Evolutionary conservation across 2,888 invertebrate species (phyloP).

Genomic region (Phragmatobia fuliginosa): DNA sequence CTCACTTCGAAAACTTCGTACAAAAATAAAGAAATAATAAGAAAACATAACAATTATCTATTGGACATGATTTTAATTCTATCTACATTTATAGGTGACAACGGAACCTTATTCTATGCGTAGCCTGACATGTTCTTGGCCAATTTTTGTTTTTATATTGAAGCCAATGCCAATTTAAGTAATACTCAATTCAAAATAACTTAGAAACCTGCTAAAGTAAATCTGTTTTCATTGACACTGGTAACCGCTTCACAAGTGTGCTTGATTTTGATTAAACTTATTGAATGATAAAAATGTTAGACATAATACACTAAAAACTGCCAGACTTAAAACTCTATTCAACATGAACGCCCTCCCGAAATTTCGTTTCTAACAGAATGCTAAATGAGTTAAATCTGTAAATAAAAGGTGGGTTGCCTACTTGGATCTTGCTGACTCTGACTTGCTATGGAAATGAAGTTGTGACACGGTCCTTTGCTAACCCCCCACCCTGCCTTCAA

Average conservation of each 20-base stretch:
- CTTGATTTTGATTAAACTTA: neutral
- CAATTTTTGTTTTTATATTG: no score
- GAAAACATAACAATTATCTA: no score
- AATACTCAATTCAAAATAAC: neutral
- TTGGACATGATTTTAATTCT: no score
- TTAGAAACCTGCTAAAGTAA: neutral
- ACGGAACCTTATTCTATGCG: no score
- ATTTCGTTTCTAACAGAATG: conserved; percentile 77
- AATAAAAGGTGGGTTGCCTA: conserved; percentile 80
- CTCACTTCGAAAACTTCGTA: no score
- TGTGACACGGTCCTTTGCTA: conserved; percentile 56
- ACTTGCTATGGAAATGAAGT: conserved; percentile 75
- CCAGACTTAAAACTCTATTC: conserved; percentile 16
- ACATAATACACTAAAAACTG: neutral
- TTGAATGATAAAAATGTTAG: neutral
- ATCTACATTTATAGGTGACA: no score
- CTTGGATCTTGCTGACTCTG: conserved; percentile 64
- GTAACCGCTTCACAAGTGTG: neutral
- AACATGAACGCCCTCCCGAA: conserved; percentile 62
- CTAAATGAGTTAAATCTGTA: conserved; percentile 83
- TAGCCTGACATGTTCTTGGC: no score
- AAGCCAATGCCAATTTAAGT: neutral
- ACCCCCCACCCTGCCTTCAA: conserved; percentile 25
- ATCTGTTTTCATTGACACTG: neutral
- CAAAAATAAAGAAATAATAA: no score